Conservation (phyloP, 2,113 vertebrate genomes). For the Otus sunia region DNA sequence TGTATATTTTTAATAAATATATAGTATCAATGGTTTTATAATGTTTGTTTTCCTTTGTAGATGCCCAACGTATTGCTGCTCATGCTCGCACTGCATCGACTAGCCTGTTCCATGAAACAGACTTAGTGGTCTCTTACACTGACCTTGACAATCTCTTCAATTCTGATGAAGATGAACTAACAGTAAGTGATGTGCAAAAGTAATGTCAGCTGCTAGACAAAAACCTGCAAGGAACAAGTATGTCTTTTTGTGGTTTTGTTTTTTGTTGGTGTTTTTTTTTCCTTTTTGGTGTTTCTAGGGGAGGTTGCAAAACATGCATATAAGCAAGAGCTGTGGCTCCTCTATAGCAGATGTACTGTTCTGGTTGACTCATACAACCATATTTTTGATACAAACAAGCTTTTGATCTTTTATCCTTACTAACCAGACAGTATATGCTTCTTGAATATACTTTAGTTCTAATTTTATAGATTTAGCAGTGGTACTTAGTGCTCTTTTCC, state of each 20-base stretch:
- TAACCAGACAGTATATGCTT: neutral
- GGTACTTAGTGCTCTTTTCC: neutral
- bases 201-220: neutral
- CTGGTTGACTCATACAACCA: neutral
- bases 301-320: neutral
- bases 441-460: neutral
- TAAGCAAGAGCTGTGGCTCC: neutral
- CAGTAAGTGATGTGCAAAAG: slow-evolving; percentile 78
- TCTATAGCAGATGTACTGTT: neutral
- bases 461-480: neutral
- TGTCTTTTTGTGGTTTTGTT: neutral
- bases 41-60: slow-evolving; percentile 55
- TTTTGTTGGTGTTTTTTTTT: neutral
- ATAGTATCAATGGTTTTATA: neutral
- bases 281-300: neutral
- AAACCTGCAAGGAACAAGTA: neutral
- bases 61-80: slow-evolving; percentile 83
- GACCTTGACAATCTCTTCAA: slow-evolving; percentile 99
- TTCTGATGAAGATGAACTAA: slow-evolving; percentile 95
- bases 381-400: neutral
- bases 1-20: neutral
- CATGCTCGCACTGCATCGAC: slow-evolving; percentile 89
- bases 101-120: slow-evolving; percentile 94
- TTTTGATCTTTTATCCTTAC: neutral
- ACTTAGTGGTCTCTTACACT: slow-evolving; percentile 93